Base-by-base conservation (phyloP, 2,888 invertebrate genomes). In the Lasioglossum villosulum region DNA sequence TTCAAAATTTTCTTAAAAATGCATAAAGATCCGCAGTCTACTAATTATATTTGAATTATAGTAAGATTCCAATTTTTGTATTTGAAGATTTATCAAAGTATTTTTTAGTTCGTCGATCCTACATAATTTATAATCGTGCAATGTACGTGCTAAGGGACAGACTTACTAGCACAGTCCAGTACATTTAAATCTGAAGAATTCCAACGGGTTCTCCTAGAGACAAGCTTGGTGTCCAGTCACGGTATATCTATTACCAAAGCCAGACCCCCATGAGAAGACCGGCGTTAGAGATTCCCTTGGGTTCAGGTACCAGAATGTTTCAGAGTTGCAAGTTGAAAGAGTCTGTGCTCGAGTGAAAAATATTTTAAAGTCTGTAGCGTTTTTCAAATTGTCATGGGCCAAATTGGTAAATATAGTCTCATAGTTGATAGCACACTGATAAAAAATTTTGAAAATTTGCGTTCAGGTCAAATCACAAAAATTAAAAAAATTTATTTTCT, bases 201-300 rank as follows among this genome's bases (percentile, higher is more conserved):
- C 19, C 19, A 34, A 4, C n/a, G 68, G 42, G 6, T 30, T 68
- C 59, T 42, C 56, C 70, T 27, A 34, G 42, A 39, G 52, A 34
- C 42, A 34, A 34, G 45, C 37, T 16, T 16, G 27, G 70, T 45
- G 42, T 82, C 74, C 70, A 75, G 83, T 84, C 73, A 39, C 68
- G 37, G 82, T 75, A 37, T 68, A 83, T 84, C 73, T 83, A 34
- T 80, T 34, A 71, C 59, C 27, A 12, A 19, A 16, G 52, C 37
- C 70, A 52, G 52, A 23, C 52, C 52, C 45, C 45, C 70, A 56
- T 52, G 48, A 73, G 59, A 73, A 72, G 45, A 52, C 34, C 66
- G 34, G 45, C 14, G 34, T 68, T 37, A 73, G 27, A 68, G 71
- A 66, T 42, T 76, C 63, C 23, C 6, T 12, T 10, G 27, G 23